These are phyloP conservation scores for Cordilura impudica DNA, from an alignment of 2,888 invertebrate genomes.

Conservation along the genomic window DNA sequence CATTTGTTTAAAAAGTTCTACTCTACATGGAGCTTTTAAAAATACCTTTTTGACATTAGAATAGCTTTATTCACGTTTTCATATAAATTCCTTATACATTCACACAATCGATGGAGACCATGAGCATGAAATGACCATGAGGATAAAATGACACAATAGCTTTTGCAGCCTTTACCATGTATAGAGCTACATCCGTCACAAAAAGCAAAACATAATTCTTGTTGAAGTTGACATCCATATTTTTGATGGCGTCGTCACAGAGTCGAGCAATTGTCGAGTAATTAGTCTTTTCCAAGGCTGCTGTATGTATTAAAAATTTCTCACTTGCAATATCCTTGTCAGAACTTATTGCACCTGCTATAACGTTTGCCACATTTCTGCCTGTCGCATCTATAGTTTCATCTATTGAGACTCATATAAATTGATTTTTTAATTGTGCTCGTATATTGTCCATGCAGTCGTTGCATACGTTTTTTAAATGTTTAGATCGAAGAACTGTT, in stretches of 20 bases:
- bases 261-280: too few species aligned
- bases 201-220: too few species aligned
- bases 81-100: background rate
- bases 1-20: background rate
- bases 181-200: too few species aligned
- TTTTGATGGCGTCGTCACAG: too few species aligned
- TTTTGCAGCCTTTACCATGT: background rate
- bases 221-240: too few species aligned
- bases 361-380: too few species aligned
- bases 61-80: background rate
- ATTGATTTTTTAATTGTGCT: background rate
- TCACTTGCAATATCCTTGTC: too few species aligned
- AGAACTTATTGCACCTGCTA: background rate
- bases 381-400: too few species aligned
- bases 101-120: background rate
- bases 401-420: background rate
- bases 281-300: too few species aligned
- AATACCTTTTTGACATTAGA: background rate
- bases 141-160: background rate
- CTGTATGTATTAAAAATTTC: too few species aligned
- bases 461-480: background rate
- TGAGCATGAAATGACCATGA: too few species aligned
- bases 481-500: background rate
- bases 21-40: background rate
- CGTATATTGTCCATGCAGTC: background rate